These are phyloP conservation scores for Apteryx owenii DNA, from an alignment of 2,113 vertebrate species.

Conservation along the genomic window DNA sequence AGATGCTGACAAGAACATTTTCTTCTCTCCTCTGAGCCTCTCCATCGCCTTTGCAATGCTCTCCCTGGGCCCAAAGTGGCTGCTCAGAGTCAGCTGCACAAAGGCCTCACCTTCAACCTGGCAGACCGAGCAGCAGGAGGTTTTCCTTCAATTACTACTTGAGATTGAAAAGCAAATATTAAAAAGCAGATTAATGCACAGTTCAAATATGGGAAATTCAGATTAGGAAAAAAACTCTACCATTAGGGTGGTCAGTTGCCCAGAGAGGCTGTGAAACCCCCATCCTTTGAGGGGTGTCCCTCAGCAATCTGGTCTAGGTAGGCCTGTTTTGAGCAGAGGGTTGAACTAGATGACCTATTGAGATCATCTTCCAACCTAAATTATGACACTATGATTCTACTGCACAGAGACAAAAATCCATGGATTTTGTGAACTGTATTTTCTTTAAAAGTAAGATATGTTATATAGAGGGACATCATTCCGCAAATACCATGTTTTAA, in stretches of 20 bases:
- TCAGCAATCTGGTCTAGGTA: background rate
- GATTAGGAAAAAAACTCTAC: background rate
- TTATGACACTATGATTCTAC: background rate
- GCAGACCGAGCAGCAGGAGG: background rate
- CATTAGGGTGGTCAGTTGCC: background rate
- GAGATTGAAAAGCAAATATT: background rate
- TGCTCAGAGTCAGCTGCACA: slow-evolving; percentile 72
- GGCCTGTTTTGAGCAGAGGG: background rate
- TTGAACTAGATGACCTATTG: background rate
- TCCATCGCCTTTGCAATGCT: slow-evolving; percentile 70
- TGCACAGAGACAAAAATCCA: slow-evolving; percentile 72
- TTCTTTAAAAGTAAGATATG: slow-evolving; percentile 78
- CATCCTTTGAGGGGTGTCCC: background rate
- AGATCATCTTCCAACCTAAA: background rate
- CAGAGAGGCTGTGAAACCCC: background rate
- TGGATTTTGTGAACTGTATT: slow-evolving; percentile 77
- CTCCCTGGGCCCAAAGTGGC: slow-evolving; percentile 36
- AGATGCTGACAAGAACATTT: slow-evolving; percentile 69
- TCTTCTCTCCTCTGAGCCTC: slow-evolving; percentile 80
- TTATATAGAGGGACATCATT: background rate
- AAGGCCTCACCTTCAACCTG: slow-evolving; percentile 67
- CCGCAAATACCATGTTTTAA: background rate
- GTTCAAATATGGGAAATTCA: background rate
- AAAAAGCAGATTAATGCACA: slow-evolving; percentile 70
- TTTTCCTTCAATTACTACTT: slow-evolving; percentile 64